phyloP scores from a whole-genome alignment of 2,797 vertebrate genomes.

The Cephalopachus bancanus region DNA sequence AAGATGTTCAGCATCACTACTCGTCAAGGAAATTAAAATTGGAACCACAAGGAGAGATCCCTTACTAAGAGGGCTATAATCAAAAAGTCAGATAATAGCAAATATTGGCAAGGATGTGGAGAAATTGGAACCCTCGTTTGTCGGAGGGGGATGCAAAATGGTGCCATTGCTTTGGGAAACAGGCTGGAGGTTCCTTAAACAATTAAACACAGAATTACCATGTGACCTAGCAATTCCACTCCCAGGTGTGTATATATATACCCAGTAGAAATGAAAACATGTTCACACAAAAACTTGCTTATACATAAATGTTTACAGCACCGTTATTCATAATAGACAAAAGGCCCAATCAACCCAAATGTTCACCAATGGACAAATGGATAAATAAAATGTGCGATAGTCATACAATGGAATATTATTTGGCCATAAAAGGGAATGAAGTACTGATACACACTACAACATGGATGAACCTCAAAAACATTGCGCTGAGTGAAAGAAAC shows the following conservation, averaged over 20 bases:
- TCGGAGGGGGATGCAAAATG: conserved; percentile 43
- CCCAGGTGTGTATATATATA: neutral
- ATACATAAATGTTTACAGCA: conserved; percentile 38
- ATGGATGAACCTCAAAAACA: conserved; percentile 28
- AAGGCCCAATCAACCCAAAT: conserved; percentile 23
- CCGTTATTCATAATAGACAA: conserved; percentile 48
- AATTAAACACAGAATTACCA: conserved; percentile 21
- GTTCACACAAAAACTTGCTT: neutral
- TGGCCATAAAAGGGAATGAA: conserved; percentile 42
- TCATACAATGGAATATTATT: conserved; percentile 14
- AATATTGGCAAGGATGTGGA: conserved; percentile 48
- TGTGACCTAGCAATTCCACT: conserved; percentile 20
- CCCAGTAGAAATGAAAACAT: conserved; percentile 49
- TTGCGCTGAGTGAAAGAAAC: conserved; percentile 46
- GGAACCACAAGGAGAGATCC: conserved; percentile 42
- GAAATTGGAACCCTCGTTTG: conserved; percentile 3
- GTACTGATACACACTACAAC: neutral
- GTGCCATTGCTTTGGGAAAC: conserved; percentile 4
- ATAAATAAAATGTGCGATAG: conserved; percentile 43
- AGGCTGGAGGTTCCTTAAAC: conserved; percentile 58
- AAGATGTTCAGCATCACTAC: conserved; percentile 30
- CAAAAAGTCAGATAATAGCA: conserved; percentile 55
- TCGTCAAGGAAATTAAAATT: conserved; percentile 58
- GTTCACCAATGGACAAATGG: neutral
- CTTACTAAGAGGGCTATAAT: conserved; percentile 4